Evolutionary conservation across 1,140 invertebrate species (phyloP).

Genomic region (Zaprionus camerounensis): DNA sequence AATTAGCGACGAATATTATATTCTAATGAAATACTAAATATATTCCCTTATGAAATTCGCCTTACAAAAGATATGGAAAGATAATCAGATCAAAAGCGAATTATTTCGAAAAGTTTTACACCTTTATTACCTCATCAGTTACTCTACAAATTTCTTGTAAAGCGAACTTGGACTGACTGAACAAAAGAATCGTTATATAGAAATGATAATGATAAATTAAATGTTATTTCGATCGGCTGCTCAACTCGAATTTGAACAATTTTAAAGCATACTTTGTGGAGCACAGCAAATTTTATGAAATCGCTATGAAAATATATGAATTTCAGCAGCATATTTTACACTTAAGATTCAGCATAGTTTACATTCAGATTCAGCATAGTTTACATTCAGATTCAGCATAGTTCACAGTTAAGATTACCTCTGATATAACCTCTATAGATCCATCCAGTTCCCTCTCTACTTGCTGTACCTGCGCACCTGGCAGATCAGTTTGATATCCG

Average conservation of each 20-base stretch:
- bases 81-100: too few species aligned
- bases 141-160: too few species aligned
- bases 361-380: neutral
- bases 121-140: too few species aligned
- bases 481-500: slow-evolving; percentile 64
- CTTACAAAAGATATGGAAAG: too few species aligned
- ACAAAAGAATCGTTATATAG: neutral
- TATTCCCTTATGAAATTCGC: too few species aligned
- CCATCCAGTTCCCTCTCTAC: neutral
- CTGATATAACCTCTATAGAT: neutral
- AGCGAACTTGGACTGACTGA: too few species aligned
- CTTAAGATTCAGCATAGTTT: neutral
- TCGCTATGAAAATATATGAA: neutral
- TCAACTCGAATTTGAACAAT: neutral
- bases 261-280: neutral
- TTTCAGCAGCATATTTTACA: neutral
- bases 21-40: too few species aligned
- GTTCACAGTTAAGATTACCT: neutral
- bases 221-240: neutral
- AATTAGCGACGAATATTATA: too few species aligned
- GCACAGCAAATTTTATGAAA: neutral
- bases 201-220: neutral
- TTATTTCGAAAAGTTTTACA: too few species aligned
- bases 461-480: slow-evolving; percentile 57
- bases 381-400: neutral